phyloP scores from a whole-genome alignment of 1,140 invertebrate genomes.

The Rhagoletis pomonella region DNA sequence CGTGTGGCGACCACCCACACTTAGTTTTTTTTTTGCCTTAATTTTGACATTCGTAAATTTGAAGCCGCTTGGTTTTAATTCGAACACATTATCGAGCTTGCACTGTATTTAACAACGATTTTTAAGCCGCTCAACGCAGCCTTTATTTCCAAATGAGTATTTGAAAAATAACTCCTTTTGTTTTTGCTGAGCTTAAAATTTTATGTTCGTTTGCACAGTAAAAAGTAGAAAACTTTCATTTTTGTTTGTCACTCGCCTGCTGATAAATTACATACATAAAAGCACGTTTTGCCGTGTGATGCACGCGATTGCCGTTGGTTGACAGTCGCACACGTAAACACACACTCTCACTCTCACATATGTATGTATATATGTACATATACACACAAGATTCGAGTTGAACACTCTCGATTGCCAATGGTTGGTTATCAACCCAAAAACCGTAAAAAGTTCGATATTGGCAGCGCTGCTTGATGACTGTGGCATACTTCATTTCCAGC shows the following conservation, averaged over 20 bases:
- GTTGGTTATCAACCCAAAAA: slow-evolving; percentile 17
- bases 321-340: not conserved
- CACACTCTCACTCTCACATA: not conserved
- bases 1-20: too few relatives aligned
- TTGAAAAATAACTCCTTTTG: not conserved
- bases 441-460: slow-evolving; percentile 18
- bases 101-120: not conserved
- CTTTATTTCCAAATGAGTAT: not conserved
- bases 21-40: too few relatives aligned
- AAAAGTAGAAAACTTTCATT: slow-evolving; percentile 45
- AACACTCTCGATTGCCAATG: not conserved
- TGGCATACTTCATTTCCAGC: not conserved
- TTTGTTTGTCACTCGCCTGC: slow-evolving; percentile 31
- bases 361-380: not conserved
- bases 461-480: not conserved
- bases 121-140: not conserved
- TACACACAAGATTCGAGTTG: not conserved
- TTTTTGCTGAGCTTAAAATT: not conserved
- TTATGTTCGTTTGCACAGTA: not conserved
- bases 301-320: slow-evolving; percentile 39
- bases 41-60: too few relatives aligned
- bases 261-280: slow-evolving; percentile 45
- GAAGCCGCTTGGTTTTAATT: too few relatives aligned
- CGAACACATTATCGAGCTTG: too few relatives aligned
- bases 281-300: slow-evolving; percentile 23